Conservation (phyloP, 2,113 vertebrate genomes). For the Crotalus horridus region DNA sequence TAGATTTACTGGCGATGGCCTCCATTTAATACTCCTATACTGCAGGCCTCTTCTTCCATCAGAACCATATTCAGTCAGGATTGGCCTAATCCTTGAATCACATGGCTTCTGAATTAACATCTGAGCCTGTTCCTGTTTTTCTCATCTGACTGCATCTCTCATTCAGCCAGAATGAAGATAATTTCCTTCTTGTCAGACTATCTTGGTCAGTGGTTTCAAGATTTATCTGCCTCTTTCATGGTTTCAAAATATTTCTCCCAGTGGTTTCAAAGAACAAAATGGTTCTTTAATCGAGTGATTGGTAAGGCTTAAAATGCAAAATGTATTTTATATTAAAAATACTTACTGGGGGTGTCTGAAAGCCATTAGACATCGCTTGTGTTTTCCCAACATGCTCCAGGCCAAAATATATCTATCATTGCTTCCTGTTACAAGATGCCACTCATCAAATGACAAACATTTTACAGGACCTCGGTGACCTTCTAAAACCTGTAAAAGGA, state of each 20-base stretch:
- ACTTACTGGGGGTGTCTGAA: conserved; percentile 85
- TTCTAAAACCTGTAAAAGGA: conserved; percentile 67
- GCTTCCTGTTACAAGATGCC: conserved; percentile 84
- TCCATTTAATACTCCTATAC: background rate
- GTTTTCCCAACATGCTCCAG: conserved; percentile 79
- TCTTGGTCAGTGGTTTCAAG: background rate
- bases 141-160: background rate
- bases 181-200: background rate
- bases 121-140: background rate
- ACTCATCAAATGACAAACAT: conserved; percentile 79
- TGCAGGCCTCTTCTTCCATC: background rate
- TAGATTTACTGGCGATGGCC: background rate
- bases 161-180: background rate
- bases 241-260: background rate
- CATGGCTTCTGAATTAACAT: background rate
- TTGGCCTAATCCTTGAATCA: background rate
- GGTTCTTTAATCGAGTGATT: background rate
- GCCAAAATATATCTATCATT: conserved; percentile 72
- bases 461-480: conserved; percentile 78
- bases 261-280: background rate
- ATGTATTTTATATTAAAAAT: background rate
- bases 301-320: background rate
- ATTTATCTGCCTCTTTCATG: background rate
- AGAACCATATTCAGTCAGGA: background rate
- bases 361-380: conserved; percentile 71